Evolutionary conservation across 2,888 invertebrate genomes (phyloP).

Genomic region (Eilema caniola): DNA sequence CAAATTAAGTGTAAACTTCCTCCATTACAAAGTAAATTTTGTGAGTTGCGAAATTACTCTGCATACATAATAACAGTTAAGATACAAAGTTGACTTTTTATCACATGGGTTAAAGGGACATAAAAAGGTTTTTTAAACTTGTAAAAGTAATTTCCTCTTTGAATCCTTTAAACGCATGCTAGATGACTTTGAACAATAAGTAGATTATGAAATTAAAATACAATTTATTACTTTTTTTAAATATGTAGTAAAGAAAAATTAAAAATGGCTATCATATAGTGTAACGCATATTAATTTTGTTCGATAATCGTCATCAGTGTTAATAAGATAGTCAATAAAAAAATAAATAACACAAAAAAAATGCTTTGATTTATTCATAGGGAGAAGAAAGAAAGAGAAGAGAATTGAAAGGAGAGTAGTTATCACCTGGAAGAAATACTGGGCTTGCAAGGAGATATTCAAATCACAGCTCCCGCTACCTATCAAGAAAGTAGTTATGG

Average conservation of each 20-base stretch:
- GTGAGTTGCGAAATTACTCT: constrained; percentile 5
- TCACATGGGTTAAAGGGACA: not conserved
- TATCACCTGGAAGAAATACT: too few species aligned
- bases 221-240: not conserved
- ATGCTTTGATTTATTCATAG: too few species aligned
- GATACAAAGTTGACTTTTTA: constrained; percentile 4
- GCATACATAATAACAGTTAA: constrained; percentile 15
- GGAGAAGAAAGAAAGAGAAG: too few species aligned
- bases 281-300: not conserved
- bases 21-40: constrained; percentile 12
- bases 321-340: too few species aligned
- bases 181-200: not conserved
- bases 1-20: constrained; percentile 19
- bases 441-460: too few species aligned
- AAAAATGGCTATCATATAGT: not conserved
- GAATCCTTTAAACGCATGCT: not conserved
- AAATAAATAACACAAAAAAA: too few species aligned
- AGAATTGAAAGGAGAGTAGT: too few species aligned
- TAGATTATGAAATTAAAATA: not conserved
- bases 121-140: not conserved
- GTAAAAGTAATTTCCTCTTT: not conserved
- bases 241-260: not conserved
- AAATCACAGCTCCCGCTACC: too few species aligned
- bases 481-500: too few species aligned
- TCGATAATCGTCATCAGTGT: not conserved